Conservation (phyloP, 2,113 vertebrate genomes). For the Gavia stellata region DNA sequence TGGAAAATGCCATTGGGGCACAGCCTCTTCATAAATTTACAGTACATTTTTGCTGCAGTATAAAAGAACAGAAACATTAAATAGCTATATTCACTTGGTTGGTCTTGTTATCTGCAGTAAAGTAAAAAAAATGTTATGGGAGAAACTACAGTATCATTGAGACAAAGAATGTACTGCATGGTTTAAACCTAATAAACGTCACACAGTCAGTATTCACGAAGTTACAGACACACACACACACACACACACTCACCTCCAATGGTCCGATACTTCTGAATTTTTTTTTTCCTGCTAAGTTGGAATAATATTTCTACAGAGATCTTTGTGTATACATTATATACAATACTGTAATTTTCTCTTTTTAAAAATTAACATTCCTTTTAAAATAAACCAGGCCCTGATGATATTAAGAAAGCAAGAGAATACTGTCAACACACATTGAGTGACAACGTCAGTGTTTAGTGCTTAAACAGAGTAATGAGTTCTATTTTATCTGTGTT, state of each 20-base stretch:
- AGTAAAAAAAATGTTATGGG: constrained; percentile 69
- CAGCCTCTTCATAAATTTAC: constrained; percentile 79
- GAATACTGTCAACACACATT: constrained; percentile 78
- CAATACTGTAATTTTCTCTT: constrained; percentile 76
- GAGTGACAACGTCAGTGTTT: constrained; percentile 70
- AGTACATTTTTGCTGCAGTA: constrained; percentile 77
- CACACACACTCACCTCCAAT: constrained; percentile 79
- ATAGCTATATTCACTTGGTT: constrained; percentile 78
- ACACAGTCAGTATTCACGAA: constrained; percentile 79
- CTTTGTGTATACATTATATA: constrained; percentile 88
- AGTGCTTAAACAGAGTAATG: constrained; percentile 76
- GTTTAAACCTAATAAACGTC: constrained; percentile 81
- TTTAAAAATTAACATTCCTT: constrained; percentile 75
- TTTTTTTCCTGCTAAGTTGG: constrained; percentile 78
- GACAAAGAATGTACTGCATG: constrained; percentile 78
- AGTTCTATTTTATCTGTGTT: constrained; percentile 71
- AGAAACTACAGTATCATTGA: constrained; percentile 76
- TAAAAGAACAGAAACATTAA: constrained; percentile 79
- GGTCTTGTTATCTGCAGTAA: constrained; percentile 76
- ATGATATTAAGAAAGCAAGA: constrained; percentile 76
- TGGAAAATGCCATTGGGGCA: constrained; percentile 81
- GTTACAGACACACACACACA: constrained; percentile 77
- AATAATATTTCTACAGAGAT: constrained; percentile 88
- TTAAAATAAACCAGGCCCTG: constrained; percentile 74
- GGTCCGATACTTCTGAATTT: constrained; percentile 71